phyloP scores from a whole-genome alignment of 2,888 invertebrate species.

The Ennomos erosarius region DNA sequence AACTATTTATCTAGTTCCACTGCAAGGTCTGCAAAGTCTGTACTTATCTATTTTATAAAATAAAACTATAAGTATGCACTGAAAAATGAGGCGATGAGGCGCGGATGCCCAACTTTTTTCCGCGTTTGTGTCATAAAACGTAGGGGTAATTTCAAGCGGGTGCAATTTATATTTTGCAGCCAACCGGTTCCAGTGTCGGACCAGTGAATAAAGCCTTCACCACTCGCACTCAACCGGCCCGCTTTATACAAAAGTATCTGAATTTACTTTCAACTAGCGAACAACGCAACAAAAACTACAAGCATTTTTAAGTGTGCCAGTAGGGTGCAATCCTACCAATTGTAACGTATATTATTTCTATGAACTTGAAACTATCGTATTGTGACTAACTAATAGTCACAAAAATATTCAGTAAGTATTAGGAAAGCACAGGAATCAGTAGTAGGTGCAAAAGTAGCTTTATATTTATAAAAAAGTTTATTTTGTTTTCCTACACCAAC shows the following conservation, averaged over 20 bases:
- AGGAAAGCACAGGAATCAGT: no score
- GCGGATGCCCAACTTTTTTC: conserved; percentile 63
- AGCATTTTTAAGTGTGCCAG: conserved; percentile 24
- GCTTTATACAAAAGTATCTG: conserved; percentile 47
- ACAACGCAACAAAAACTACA: conserved; percentile 36
- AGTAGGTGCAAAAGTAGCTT: no score
- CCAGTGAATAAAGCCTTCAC: conserved; percentile 65
- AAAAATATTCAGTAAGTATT: no score
- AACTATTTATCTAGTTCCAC: conserved; percentile 24
- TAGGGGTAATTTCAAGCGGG: conserved; percentile 70
- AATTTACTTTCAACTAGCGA: conserved; percentile 49
- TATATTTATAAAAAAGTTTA: no score
- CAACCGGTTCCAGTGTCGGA: conserved; percentile 59
- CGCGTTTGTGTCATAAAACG: conserved; percentile 69
- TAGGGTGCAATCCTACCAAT: conserved; percentile 1
- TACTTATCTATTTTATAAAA: conserved; percentile 39
- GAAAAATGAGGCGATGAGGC: conserved; percentile 55
- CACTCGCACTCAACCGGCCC: conserved; percentile 50
- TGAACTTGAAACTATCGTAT: not conserved
- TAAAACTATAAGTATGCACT: conserved; percentile 47
- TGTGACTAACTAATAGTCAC: not conserved
- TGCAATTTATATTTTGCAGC: conserved; percentile 72
- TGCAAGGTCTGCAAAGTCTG: conserved; percentile 9
- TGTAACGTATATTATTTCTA: not conserved
- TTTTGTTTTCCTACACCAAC: no score